Evolutionary conservation across 2,888 invertebrate genomes (phyloP), one percentile per base, ranked within the genome.

Genomic region (Oeneis ivallda): DNA sequence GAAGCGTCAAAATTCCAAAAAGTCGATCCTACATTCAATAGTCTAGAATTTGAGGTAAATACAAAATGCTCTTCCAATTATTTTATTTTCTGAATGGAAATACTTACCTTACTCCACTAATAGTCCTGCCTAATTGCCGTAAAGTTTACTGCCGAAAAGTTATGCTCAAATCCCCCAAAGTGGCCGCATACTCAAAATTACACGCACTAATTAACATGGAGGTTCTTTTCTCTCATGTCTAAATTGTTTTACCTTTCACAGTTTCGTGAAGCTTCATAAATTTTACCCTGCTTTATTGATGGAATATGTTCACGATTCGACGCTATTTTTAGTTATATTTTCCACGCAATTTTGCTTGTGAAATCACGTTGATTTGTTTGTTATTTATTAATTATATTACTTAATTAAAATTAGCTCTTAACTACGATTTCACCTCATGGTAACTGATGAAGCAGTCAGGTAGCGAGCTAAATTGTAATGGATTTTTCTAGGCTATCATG

Each of bases 201-300:
- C 50, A 61, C 52, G 61, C 61, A 61, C 61, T 52, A 61, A 61
- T 61, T 61, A 52, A 52, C 61, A 60, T 26, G 47, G n/a, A 10
- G 52, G 52, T 52, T 39, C 49, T 52, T 41, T 61, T 52, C 61
- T 41, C 37, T 61, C 41, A 47, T 58, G 58, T 47, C 58, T 7
- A 58, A 58, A 43, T 58, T n/a, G 32, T 34, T 8, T 32, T 10
- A 57, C 43, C 26, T 57, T 57, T 43, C 34, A 37, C 50, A 50
- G 50, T 32, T 26, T 34, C 26, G 26, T n/a, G 34, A 34, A n/a
- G n/a, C n/a, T n/a, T n/a, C n/a, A n/a, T n/a, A n/a, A 53, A 53
- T 19, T 50, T 50, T 26, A 26, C 19, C 3, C 49, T 1, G 17
- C 10, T 13, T 10, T 26, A 4, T 49, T 19, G 6, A 49, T 1